Evolutionary conservation across 2,797 vertebrate species (phyloP).

Genomic region (Acropternis orthonyx): DNA sequence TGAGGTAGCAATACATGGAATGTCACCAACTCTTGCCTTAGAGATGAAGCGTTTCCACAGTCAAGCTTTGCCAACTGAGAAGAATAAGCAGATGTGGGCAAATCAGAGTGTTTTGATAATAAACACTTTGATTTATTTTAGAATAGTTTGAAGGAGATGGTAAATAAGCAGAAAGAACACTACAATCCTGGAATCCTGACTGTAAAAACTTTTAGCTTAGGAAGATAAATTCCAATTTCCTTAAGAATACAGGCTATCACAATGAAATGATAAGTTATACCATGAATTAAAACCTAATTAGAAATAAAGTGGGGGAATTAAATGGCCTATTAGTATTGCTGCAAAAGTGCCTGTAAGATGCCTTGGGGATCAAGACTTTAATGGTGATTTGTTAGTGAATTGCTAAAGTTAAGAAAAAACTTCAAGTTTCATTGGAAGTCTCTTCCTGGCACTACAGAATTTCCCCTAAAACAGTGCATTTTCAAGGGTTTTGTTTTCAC

Average conservation of each 20-base stretch:
- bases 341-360: conserved; percentile 7
- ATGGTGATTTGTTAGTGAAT: conserved; percentile 29
- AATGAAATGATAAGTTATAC: neutral
- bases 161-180: neutral
- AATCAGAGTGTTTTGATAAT: neutral
- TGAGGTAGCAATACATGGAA: neutral
- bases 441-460: neutral
- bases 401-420: conserved; percentile 3
- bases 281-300: conserved; percentile 37
- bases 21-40: neutral
- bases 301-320: neutral
- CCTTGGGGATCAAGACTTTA: neutral
- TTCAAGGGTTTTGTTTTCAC: neutral
- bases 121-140: neutral
- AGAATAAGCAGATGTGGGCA: neutral
- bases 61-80: neutral
- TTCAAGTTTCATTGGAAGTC: neutral
- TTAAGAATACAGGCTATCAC: neutral
- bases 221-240: neutral
- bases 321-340: conserved; percentile 3
- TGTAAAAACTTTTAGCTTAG: neutral
- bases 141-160: neutral
- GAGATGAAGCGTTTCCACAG: neutral
- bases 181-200: neutral
- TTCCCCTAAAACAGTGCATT: neutral